phyloP scores from a whole-genome alignment of 2,888 invertebrate genomes.

The Pocota personata region DNA sequence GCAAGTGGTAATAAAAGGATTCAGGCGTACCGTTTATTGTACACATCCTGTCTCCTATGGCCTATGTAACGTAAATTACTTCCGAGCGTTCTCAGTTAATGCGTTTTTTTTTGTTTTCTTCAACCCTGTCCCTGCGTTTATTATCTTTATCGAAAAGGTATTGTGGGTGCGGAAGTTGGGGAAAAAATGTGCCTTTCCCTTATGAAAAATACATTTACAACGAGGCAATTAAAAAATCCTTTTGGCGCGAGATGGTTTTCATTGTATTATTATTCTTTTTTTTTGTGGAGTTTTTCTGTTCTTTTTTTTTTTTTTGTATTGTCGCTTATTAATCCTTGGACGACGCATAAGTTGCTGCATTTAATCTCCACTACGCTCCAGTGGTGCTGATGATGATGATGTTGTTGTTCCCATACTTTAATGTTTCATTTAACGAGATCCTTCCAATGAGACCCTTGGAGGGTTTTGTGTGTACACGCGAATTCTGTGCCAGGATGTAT shows the following conservation, averaged over 20 bases:
- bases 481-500: slow-evolving; percentile 32
- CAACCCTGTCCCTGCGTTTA: background rate
- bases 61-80: slow-evolving; percentile 59
- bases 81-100: slow-evolving; percentile 58
- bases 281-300: background rate
- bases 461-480: background rate
- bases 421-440: slow-evolving; percentile 63
- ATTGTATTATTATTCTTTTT: background rate
- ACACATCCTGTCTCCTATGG: slow-evolving; percentile 32
- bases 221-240: slow-evolving; percentile 55
- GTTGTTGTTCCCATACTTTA: slow-evolving; percentile 49
- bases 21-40: slow-evolving; percentile 34
- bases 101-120: background rate
- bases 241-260: slow-evolving; percentile 17
- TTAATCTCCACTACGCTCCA: slow-evolving; percentile 44
- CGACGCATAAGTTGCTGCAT: slow-evolving; percentile 56
- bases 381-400: slow-evolving; percentile 31
- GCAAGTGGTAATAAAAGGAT: slow-evolving; percentile 17
- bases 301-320: background rate
- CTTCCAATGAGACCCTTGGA: slow-evolving; percentile 8
- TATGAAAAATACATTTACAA: background rate
- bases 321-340: slow-evolving; percentile 54
- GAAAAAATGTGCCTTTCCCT: background rate
- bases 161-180: background rate
- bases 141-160: slow-evolving; percentile 23